Evolutionary conservation across 1,140 invertebrate genomes (phyloP), one percentile per base, ranked within the genome.

Genomic region (Carposina sasakii): DNA sequence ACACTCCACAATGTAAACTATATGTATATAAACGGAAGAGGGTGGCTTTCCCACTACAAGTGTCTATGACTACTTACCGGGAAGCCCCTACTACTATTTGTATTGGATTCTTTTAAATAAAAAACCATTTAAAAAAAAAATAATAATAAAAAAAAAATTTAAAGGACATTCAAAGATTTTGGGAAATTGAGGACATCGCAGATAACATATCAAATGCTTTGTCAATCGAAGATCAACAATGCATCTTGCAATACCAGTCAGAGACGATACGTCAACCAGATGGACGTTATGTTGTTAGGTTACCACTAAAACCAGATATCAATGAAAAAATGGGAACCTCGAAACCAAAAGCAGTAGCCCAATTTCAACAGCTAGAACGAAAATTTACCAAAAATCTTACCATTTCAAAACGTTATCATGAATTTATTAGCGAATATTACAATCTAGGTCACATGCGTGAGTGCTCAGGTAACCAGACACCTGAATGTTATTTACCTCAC

Each of bases 301-400:
- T 39, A 20, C 36, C 36, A 21, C n/a, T 39, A 12, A 21, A 20
- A 39, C 19, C 17, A 2, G 36, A 39, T 39, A 10, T 22, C 19
- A 15, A 39, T n/a, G 36, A 20, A 39, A 20, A 39, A 39, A n/a
- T 39, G 17, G 36, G 36, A 9, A 13, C 8, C 20, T 39, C 36
- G 22, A 39, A 39, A 22, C 36, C 19, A 20, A 20, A 10, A 15
- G 20, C 36, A 5, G 9, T 39, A 39, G 36, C 36, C 2, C 36
- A 39, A 39, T 39, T 39, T 39, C 36, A 12, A 3, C 36, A 39
- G 15, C 12, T 39, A 22, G 36, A 39, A 13, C 6, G 20, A 39
- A 39, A 20, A 21, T 22, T 39, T 9, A 19, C 20, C 8, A 39
- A 22, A 39, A 9, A 39, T 6, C 17, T 10, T 12, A 9, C 20